phyloP scores from a whole-genome alignment of 2,797 vertebrate species.

The Pagetopsis macropterus region DNA sequence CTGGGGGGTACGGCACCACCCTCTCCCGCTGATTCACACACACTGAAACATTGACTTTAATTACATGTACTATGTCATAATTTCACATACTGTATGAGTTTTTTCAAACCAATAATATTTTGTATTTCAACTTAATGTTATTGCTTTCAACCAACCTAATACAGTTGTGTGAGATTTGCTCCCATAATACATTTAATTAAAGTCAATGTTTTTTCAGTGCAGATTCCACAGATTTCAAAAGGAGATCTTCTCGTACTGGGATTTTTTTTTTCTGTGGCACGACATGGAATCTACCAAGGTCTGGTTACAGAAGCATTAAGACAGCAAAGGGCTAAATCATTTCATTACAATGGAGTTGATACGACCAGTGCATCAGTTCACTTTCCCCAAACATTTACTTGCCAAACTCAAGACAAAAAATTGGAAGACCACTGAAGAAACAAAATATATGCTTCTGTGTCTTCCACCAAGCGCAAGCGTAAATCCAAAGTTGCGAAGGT shows the following conservation, averaged over 20 bases:
- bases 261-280: not conserved
- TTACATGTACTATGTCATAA: too few species aligned
- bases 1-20: conserved; percentile 1
- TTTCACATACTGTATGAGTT: too few species aligned
- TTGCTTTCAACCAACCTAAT: too few species aligned
- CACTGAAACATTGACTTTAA: too few species aligned
- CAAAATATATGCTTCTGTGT: not conserved
- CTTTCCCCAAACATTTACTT: too few species aligned
- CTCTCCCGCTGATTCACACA: conserved; percentile 10
- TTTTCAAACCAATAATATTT: too few species aligned
- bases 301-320: not conserved
- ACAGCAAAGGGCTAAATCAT: not conserved
- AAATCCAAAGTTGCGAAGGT: not conserved
- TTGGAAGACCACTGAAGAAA: not conserved
- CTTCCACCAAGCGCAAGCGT: not conserved
- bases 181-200: too few species aligned
- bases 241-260: not conserved
- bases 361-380: not conserved
- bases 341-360: not conserved
- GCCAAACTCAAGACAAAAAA: not conserved
- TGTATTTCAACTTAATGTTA: too few species aligned
- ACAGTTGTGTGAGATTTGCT: too few species aligned
- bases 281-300: not conserved
- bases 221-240: not conserved
- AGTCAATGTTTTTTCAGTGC: too few species aligned